Percentiles rank a stretch among this genome's conserved stretches.
These are phyloP conservation scores for Machimus atricapillus DNA, from an alignment of 2,888 invertebrate species.

Conservation along the genomic window DNA sequence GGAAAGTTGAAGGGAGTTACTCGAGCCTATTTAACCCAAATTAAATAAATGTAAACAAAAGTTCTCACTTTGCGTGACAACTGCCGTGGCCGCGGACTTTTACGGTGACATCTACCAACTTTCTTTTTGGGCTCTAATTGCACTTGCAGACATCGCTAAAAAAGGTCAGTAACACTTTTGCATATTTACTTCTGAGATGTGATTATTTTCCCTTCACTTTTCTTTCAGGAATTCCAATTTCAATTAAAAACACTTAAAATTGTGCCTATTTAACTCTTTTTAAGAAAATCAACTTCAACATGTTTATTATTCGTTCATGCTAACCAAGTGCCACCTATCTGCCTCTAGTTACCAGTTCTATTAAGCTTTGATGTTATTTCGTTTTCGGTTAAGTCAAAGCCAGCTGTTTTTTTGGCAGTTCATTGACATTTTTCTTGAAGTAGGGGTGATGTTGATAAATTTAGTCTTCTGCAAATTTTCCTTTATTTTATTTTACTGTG, in stretches of 20 bases:
- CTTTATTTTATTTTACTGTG: neutral
- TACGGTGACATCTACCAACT: neutral
- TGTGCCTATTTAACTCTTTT: neutral
- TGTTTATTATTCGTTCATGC: neutral
- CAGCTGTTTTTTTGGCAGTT: neutral
- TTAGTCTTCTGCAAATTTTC: neutral
- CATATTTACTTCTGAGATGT: neutral
- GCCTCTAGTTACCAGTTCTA: neutral
- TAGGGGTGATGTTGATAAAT: neutral
- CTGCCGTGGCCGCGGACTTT: neutral
- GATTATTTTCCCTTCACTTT: neutral
- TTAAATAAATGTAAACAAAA: neutral
- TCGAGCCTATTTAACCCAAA: neutral
- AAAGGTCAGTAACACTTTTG: neutral
- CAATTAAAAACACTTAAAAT: neutral
- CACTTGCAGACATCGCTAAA: neutral
- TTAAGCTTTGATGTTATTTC: neutral
- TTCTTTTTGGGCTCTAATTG: neutral
- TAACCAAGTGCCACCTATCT: neutral
- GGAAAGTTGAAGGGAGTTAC: neutral
- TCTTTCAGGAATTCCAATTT: neutral
- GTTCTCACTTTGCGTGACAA: neutral
- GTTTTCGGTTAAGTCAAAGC: too few species aligned
- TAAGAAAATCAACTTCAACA: neutral
- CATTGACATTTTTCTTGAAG: neutral